Conservation (phyloP, 1,140 invertebrate species). For the Conopomorpha cramerella region DNA sequence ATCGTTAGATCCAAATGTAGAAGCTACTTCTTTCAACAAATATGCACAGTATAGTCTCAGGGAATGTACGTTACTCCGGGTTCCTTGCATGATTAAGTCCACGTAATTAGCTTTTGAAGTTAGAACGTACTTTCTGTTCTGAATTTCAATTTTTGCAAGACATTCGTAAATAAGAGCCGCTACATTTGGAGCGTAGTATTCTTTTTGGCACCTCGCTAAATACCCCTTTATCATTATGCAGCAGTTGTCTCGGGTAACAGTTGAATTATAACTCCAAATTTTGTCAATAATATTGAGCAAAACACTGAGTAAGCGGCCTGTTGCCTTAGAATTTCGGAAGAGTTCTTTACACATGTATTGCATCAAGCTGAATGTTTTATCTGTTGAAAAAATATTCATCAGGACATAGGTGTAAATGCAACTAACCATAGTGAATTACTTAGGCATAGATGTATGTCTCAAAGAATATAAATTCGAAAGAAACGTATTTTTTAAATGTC, state of each 20-base stretch:
- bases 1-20: conserved; percentile 14
- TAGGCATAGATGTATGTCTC: too few relatives aligned
- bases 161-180: conserved; percentile 33
- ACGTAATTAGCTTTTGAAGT: conserved; percentile 18
- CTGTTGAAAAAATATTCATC: too few relatives aligned
- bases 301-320: conserved; percentile 18
- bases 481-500: too few relatives aligned
- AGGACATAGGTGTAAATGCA: too few relatives aligned
- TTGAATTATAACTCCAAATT: conserved; percentile 18
- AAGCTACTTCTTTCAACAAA: conserved; percentile 19
- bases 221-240: conserved; percentile 42
- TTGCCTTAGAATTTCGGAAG: conserved; percentile 27
- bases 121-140: conserved; percentile 14
- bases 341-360: conserved; percentile 29
- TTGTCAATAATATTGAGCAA: conserved; percentile 20
- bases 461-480: too few relatives aligned
- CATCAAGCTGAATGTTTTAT: conserved; percentile 32
- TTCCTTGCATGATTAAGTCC: conserved; percentile 16
- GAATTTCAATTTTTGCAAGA: conserved; percentile 21
- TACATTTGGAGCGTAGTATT: conserved; percentile 27
- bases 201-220: conserved; percentile 23
- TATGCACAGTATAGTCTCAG: conserved; percentile 39
- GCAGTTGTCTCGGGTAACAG: conserved; percentile 27
- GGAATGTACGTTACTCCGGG: conserved; percentile 22
- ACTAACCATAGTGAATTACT: too few relatives aligned